Percentiles rank a stretch among this genome's conserved stretches.
These are phyloP conservation scores for Platyura marginata DNA, from an alignment of 1,140 invertebrate genomes.

Conservation along the genomic window DNA sequence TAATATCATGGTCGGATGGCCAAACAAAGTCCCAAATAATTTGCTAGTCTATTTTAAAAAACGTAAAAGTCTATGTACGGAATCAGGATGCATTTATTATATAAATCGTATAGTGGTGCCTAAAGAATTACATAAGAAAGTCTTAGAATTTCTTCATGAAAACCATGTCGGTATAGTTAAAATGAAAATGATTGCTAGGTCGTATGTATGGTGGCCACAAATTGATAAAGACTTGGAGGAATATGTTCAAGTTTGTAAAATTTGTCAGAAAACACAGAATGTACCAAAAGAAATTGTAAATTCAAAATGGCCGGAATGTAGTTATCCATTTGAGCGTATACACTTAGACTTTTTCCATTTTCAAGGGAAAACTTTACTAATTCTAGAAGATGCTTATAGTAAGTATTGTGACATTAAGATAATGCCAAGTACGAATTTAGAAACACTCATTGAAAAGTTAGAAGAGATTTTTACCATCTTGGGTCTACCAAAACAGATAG, in stretches of 20 bases:
- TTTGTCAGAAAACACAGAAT: conserved; percentile 2
- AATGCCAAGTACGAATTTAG: conserved; percentile 5
- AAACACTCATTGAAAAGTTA: conserved; percentile 7
- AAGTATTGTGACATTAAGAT: conserved; percentile 22
- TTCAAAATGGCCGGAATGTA: conserved; percentile 3
- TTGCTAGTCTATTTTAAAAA: conserved; percentile 8
- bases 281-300: neutral
- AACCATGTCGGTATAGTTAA: conserved; percentile 24
- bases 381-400: conserved; percentile 21
- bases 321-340: conserved; percentile 5
- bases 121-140: conserved; percentile 7
- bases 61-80: conserved; percentile 7
- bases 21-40: conserved; percentile 1
- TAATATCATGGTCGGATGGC: conserved; percentile 12
- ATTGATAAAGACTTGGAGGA: conserved; percentile 18
- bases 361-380: conserved; percentile 13
- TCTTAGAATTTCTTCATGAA: conserved; percentile 25
- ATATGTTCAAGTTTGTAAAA: conserved; percentile 1
- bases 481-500: conserved; percentile 9
- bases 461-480: conserved; percentile 8
- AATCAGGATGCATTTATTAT: conserved; percentile 12
- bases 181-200: conserved; percentile 25
- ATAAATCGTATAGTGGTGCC: conserved; percentile 23
- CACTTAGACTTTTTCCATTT: conserved; percentile 11
- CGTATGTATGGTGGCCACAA: conserved; percentile 16